Percentiles rank a stretch among this genome's conserved stretches.
Conservation (phyloP, 2,113 vertebrate species). For the Macaca nemestrina region DNA sequence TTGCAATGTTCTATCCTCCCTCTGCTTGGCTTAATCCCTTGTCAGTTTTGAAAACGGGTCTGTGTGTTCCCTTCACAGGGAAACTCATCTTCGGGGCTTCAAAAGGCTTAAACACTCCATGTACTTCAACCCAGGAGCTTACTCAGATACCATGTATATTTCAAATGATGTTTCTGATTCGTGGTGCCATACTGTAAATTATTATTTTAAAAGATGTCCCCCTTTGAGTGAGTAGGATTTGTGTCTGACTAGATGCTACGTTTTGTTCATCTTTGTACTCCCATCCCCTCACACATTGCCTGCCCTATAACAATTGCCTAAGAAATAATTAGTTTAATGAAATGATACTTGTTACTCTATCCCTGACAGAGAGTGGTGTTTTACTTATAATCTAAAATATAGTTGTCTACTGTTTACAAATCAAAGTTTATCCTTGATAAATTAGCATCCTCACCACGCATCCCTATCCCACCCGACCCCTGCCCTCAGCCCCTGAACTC, state of each 20-base stretch:
- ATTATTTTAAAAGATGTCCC: not conserved
- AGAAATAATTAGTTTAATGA: not conserved
- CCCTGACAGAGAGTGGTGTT: not conserved
- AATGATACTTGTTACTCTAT: not conserved
- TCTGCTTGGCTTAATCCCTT: not conserved
- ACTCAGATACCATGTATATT: not conserved
- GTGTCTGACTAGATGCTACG: not conserved
- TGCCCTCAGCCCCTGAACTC: not conserved
- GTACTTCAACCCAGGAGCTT: not conserved
- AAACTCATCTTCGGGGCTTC: not conserved
- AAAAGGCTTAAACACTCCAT: not conserved
- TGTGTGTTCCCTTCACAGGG: not conserved
- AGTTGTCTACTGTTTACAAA: not conserved
- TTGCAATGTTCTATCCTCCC: not conserved
- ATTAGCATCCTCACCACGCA: not conserved
- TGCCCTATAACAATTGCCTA: not conserved
- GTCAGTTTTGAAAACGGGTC: not conserved
- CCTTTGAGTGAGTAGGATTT: not conserved
- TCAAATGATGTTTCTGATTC: not conserved
- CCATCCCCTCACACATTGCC: not conserved
- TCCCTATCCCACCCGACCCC: rapidly evolving
- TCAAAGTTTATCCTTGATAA: not conserved
- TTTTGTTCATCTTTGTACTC: not conserved
- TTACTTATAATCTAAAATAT: conserved; percentile 18
- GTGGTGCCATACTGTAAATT: not conserved